These are phyloP conservation scores for Pachypsylla venusta DNA, from an alignment of 1,140 invertebrate genomes.

Conservation along the genomic window DNA sequence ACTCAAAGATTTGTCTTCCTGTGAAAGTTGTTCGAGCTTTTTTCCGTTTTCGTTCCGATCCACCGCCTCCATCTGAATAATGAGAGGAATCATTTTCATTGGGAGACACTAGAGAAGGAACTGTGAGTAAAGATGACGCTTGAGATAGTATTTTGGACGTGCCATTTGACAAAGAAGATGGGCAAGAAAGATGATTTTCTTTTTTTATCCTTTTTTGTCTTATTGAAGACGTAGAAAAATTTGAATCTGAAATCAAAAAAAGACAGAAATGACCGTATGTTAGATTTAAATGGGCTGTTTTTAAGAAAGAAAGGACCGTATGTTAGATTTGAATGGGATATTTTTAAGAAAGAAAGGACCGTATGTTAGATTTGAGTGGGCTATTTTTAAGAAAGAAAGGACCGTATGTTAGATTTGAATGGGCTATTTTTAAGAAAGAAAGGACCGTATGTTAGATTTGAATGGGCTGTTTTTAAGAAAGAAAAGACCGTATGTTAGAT, in stretches of 20 bases:
- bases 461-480: no score
- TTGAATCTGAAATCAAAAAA: not conserved
- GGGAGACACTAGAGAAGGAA: not conserved
- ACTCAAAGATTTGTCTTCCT: constrained; percentile 85
- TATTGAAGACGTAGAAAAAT: not conserved
- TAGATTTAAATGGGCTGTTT: no score
- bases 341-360: no score
- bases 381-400: no score
- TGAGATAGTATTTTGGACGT: not conserved
- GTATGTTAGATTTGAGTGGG: no score
- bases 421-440: no score
- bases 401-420: no score
- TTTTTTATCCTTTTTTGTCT: not conserved
- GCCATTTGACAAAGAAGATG: not conserved
- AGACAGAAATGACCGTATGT: no score
- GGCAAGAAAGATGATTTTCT: not conserved
- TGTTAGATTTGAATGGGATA: no score
- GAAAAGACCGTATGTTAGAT: no score
- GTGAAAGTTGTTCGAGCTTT: constrained; percentile 92
- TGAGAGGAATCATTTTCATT: constrained; percentile 17
- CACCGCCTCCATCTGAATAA: constrained; percentile 36
- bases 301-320: no score
- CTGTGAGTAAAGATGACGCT: not conserved
- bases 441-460: no score
- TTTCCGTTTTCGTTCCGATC: constrained; percentile 61